Evolutionary conservation across 2,797 vertebrate species (phyloP).

Genomic region (Acestrorhynchus altus): DNA sequence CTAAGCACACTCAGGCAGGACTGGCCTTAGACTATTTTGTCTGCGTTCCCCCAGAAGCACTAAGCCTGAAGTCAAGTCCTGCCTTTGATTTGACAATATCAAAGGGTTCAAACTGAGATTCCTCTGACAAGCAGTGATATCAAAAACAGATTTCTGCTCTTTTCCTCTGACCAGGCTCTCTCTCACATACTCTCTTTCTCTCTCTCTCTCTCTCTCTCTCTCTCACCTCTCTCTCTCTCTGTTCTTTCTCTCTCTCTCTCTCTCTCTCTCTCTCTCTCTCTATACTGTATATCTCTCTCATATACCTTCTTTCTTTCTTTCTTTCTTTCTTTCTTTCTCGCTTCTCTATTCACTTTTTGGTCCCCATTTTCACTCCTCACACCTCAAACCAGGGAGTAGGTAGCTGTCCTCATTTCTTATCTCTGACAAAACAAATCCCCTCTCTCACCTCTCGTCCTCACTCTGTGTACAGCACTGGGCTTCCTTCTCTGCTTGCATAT

Average conservation of each 20-base stretch:
- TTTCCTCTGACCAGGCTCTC: conserved; percentile 57
- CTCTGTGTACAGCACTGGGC: not conserved
- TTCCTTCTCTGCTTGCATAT: not conserved
- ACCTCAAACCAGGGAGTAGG: not conserved
- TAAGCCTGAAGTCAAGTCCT: conserved; percentile 63
- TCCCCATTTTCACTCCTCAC: not conserved
- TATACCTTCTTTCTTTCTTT: not conserved
- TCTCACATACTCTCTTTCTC: conserved; percentile 53
- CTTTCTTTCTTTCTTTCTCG: not conserved
- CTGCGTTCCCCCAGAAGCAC: conserved; percentile 55
- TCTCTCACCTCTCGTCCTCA: no score
- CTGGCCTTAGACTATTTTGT: conserved; percentile 50
- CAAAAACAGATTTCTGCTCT: conserved; percentile 66
- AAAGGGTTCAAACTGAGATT: conserved; percentile 72
- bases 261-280: conserved; percentile 52
- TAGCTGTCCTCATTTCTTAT: conserved; percentile 5
- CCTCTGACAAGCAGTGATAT: conserved; percentile 70
- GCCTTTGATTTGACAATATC: conserved; percentile 77
- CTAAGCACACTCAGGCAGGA: conserved; percentile 19
- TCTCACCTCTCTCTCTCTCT: not conserved
- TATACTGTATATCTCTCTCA: no score
- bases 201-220: not conserved
- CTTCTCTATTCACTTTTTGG: not conserved
- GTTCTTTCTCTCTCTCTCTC: not conserved
- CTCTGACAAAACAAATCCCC: conserved; percentile 10